These are phyloP conservation scores for Strigamia transsilvanica DNA, from an alignment of 2,888 invertebrate species.

Conservation along the genomic window DNA sequence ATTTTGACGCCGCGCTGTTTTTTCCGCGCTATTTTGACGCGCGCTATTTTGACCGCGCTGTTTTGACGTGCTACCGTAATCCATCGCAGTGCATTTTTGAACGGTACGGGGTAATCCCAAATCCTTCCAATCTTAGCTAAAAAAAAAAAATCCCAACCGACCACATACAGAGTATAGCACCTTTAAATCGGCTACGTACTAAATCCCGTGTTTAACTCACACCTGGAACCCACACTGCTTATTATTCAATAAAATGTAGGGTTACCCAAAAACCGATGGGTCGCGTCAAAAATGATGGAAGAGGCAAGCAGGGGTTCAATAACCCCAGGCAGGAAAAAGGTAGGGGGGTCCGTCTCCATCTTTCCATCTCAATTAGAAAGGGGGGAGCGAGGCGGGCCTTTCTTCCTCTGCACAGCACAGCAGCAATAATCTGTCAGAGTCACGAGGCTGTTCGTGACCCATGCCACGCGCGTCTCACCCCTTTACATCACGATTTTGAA, in stretches of 20 bases:
- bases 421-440: constrained; percentile 47
- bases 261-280: constrained; percentile 8
- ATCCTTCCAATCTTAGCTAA: too few species aligned
- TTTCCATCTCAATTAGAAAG: constrained; percentile 32
- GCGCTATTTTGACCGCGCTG: too few species aligned
- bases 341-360: constrained; percentile 44
- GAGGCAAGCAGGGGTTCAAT: constrained; percentile 43
- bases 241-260: constrained; percentile 31
- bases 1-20: too few species aligned
- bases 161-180: too few species aligned
- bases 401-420: constrained; percentile 26
- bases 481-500: constrained; percentile 14
- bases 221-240: constrained; percentile 2
- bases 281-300: constrained; percentile 38
- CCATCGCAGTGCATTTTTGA: too few species aligned
- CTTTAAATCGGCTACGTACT: not conserved
- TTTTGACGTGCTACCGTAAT: too few species aligned
- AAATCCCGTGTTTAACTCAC: constrained; percentile 1
- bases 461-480: constrained; percentile 41
- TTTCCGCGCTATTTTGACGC: too few species aligned
- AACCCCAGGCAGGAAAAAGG: constrained; percentile 23
- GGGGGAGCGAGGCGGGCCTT: not conserved
- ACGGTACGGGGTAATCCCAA: too few species aligned
- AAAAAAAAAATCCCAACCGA: too few species aligned
- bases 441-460: constrained; percentile 48